A percentile compares a stretch with the other conserved stretches of the same genome.
Conservation (phyloP, 2,888 invertebrate genomes). For the Shargacucullia verbasci region DNA sequence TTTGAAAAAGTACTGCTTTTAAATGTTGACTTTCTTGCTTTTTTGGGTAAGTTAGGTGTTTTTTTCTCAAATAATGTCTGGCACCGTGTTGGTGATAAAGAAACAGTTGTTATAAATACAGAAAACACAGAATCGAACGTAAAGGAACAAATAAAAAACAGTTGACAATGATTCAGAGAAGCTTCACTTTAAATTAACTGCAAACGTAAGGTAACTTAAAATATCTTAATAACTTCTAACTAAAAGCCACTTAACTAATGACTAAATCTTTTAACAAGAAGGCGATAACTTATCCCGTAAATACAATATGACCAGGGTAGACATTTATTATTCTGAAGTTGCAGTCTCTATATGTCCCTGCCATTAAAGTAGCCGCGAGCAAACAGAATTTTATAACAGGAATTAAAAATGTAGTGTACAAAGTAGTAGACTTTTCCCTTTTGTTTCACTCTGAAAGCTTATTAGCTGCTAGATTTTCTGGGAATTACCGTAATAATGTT, state of each 20-base stretch:
- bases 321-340: conserved; percentile 43
- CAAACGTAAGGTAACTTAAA: neutral
- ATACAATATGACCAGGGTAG: conserved; percentile 31
- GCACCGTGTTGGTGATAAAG: neutral
- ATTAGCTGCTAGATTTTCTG: conserved; percentile 50
- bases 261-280: conserved; percentile 5
- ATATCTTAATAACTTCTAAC: neutral
- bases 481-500: conserved; percentile 36
- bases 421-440: conserved; percentile 48
- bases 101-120: neutral
- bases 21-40: conserved; percentile 30
- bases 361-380: conserved; percentile 53
- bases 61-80: neutral
- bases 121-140: neutral
- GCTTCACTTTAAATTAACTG: neutral
- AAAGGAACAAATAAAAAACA: neutral
- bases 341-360: conserved; percentile 43
- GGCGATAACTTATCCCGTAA: conserved; percentile 33
- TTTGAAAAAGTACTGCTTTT: conserved; percentile 53
- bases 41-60: neutral
- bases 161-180: neutral
- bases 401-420: conserved; percentile 59
- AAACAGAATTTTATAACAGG: conserved; percentile 65
- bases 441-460: conserved; percentile 50
- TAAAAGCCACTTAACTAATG: conserved; percentile 13